These are phyloP conservation scores for Pionites leucogaster DNA, from an alignment of 2,113 vertebrate species.

Conservation along the genomic window DNA sequence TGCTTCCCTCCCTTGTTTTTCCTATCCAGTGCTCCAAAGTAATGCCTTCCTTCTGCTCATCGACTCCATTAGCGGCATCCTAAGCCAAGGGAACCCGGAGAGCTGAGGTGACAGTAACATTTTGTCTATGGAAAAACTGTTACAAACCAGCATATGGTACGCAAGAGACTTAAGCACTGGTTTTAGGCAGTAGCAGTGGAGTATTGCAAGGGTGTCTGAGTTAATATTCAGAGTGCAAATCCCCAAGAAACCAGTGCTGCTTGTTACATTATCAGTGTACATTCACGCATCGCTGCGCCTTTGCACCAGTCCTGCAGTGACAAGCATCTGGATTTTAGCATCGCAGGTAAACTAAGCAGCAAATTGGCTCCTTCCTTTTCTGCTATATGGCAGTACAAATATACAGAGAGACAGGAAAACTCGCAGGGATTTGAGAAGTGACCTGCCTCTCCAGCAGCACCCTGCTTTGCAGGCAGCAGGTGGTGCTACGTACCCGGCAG, in stretches of 20 bases:
- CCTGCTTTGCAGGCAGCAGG: neutral
- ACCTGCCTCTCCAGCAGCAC: neutral
- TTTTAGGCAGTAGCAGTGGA: accelerated
- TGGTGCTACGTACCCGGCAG: neutral
- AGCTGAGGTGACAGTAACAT: neutral
- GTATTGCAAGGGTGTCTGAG: neutral
- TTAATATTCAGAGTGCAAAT: neutral
- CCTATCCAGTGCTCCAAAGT: neutral
- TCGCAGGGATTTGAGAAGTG: neutral
- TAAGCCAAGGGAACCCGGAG: neutral
- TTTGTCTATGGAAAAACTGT: neutral
- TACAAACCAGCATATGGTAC: neutral
- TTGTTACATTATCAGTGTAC: neutral
- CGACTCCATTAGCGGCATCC: accelerated
- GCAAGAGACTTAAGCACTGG: neutral
- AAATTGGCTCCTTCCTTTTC: constrained; percentile 5
- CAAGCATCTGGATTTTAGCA: neutral
- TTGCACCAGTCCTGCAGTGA: neutral
- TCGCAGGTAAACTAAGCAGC: neutral
- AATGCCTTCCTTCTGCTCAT: neutral
- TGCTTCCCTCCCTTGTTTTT: accelerated
- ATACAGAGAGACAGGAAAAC: accelerated
- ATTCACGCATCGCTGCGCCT: neutral
- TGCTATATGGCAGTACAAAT: neutral
- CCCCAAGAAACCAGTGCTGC: neutral